Conservation (phyloP, 2,797 vertebrate genomes). For the Eospalax fontanierii region DNA sequence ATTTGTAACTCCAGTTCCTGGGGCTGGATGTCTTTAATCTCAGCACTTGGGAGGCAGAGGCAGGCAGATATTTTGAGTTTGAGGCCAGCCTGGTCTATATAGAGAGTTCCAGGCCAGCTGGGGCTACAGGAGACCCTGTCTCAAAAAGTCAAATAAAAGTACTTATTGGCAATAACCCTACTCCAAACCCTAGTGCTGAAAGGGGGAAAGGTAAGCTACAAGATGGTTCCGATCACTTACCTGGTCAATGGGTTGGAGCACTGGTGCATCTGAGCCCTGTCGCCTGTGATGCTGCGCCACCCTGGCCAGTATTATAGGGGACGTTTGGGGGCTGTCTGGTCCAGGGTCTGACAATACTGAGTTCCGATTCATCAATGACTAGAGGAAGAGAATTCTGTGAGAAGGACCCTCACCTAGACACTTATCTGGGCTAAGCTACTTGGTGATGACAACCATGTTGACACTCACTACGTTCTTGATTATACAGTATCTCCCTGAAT, state of each 20-base stretch:
- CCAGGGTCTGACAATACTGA: conserved; percentile 88
- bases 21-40: too few relatives aligned
- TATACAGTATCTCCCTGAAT: neutral
- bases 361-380: conserved; percentile 90
- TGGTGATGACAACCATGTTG: neutral
- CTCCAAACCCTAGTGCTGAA: neutral
- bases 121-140: too few relatives aligned
- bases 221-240: conserved; percentile 86
- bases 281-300: conserved; percentile 89
- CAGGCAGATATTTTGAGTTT: too few relatives aligned
- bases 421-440: neutral
- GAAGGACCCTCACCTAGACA: neutral
- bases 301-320: conserved; percentile 91
- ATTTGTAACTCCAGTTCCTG: too few relatives aligned
- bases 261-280: conserved; percentile 90
- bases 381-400: conserved; percentile 73
- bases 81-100: too few relatives aligned
- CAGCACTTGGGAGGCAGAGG: too few relatives aligned
- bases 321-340: conserved; percentile 94
- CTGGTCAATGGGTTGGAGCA: conserved; percentile 85
- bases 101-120: too few relatives aligned
- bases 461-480: neutral
- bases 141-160: too few relatives aligned
- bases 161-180: neutral
- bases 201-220: neutral